Base-by-base conservation (phyloP, 2,113 vertebrate genomes). In the Heliornis fulica region DNA sequence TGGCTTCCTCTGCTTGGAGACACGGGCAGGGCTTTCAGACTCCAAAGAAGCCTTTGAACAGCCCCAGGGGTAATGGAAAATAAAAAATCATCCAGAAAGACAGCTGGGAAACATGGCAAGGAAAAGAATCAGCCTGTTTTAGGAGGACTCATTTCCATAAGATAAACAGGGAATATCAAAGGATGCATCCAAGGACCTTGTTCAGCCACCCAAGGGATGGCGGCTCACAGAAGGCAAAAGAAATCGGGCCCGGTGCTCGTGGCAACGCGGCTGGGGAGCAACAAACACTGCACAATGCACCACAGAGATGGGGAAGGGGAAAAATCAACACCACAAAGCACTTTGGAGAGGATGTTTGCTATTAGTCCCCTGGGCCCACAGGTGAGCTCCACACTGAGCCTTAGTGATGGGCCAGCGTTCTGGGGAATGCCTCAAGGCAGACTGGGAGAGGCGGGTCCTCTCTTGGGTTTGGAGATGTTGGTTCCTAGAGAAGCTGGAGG, bases 381-480 rank as follows among this genome's bases (percentile, higher is more conserved):
- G 40, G 15, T 21, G 48, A 60, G 34, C 16, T 41, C 43, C 7
- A 2, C 22, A 10, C 78, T 5, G 46, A 54, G 31, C 1, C 1
- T 9, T 7, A 13, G 36, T 17, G 43, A 25, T 3, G 3, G 40
- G 41, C 40, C 0, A 1, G 13, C 46, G 59, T 18, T 38, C 54
- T 43, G 11, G 54, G 59, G 31, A 84, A 5, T 32, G 43, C 11
- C 7, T 15, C 2, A 3, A 87, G 45, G 59, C 17, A 72, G n/a
- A 57, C 7, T 45, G 41, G 51, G 46, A 92, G 48, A 22, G 18
- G 2, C 36, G 81, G 60, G 50, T 28, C 65, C 31, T 18, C 2
- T 0, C 0, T 0, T 9, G 65, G 64, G 19, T 8, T 40, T 51
- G 75, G 74, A 40, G 13, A 50, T n/a, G 46, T 32, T 1, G 0